Evolutionary conservation across 2,113 vertebrate genomes (phyloP), one percentile per base, ranked within the genome.

Genomic region (Lagopus leucura): DNA sequence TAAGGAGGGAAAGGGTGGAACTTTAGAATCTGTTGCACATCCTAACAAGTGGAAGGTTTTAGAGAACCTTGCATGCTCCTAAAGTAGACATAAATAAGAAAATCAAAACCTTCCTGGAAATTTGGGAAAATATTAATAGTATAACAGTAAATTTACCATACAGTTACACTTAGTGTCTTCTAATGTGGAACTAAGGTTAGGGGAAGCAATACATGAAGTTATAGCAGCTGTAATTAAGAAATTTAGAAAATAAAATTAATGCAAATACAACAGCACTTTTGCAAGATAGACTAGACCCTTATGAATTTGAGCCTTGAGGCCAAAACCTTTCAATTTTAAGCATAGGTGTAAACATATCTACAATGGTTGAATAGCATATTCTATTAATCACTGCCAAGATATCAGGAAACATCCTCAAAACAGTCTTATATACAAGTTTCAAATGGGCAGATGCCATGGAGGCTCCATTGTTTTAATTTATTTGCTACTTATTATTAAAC

Each of bases 261-360:
- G 6, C 2, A 70, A 72, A 58, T 4, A 36, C 10, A 66, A 48
- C 8, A 40, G 4, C 36, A 28, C 28, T 48, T 90, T 61, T 86
- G 10, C 8, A 74, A 58, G 42, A 50, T 24, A 58, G 45, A 34
- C 5, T 80, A 7, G 16, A 28, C 4, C 57, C 1, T 52, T 50
- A 34, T 67, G 4, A 36, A 10, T 58, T 45, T 90, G 9, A 58
- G 40, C 73, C 43, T 25, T 83, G 48, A 83, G 15, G 13, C 52
- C 2, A 81, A 77, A 82, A 80, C 4, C 21, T 61, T 79, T 78
- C 84, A 91, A 93, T 89, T 74, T 91, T 72, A 88, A 86, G 5
- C 27, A 25, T 57, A 47, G 54, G 25, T 28, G 14, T 64, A 79
- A 84, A 84, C 7, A 64, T 76, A 47, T 15, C 25, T n/a, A 50